Evolutionary conservation across 2,113 vertebrate genomes (phyloP).

Genomic region (Myiozetetes cayanensis): DNA sequence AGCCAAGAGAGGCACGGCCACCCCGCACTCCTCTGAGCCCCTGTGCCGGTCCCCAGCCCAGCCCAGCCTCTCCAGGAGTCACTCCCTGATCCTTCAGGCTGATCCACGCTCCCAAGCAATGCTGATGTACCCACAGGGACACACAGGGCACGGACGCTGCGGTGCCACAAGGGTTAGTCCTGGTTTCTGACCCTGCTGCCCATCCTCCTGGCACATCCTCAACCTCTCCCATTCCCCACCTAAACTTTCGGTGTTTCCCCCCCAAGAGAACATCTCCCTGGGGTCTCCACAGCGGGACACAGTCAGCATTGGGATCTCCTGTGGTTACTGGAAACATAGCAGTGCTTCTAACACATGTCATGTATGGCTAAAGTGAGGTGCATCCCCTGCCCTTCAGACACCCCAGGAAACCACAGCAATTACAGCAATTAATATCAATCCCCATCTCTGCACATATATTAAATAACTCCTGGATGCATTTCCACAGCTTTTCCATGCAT

Average conservation of each 20-base stretch:
- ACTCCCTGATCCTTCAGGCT: not conserved
- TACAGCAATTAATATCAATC: not conserved
- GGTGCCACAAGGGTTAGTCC: fast-evolving
- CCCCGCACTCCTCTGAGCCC: not conserved
- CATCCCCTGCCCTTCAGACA: not conserved
- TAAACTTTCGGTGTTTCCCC: not conserved
- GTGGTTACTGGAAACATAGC: fast-evolving
- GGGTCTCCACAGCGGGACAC: not conserved
- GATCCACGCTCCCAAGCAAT: fast-evolving
- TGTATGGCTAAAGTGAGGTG: fast-evolving
- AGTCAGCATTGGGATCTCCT: fast-evolving
- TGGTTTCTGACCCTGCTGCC: not conserved
- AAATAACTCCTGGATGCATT: not conserved
- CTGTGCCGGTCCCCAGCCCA: not conserved
- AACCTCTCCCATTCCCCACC: not conserved
- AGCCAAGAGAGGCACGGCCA: not conserved
- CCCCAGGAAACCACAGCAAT: not conserved
- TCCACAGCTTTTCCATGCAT: not conserved
- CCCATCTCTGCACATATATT: fast-evolving
- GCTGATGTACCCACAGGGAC: fast-evolving
- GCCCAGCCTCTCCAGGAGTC: not conserved
- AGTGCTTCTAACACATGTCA: fast-evolving
- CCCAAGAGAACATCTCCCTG: too few relatives aligned
- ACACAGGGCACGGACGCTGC: fast-evolving
- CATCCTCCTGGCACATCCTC: not conserved